A percentile compares a stretch with the other conserved stretches of the same genome.
These are phyloP conservation scores for Allolobophora icterica DNA, from an alignment of 2,888 invertebrate species.

Conservation along the genomic window DNA sequence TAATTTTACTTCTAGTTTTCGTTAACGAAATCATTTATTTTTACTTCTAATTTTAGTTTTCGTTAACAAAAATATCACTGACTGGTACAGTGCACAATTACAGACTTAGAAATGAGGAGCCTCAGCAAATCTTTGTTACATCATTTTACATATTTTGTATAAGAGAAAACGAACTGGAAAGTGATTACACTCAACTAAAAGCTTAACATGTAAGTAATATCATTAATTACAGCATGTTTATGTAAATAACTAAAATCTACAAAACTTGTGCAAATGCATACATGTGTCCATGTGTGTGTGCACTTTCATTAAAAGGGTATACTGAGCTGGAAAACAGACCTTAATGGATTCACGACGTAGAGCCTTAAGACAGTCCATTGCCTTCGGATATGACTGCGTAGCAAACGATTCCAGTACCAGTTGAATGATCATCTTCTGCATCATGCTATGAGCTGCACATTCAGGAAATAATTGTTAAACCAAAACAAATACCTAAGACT, in stretches of 20 bases:
- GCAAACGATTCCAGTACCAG: constrained; percentile 63
- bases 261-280: neutral
- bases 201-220: neutral
- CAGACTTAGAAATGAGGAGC: too few relatives aligned
- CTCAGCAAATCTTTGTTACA: too few relatives aligned
- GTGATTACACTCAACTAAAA: neutral
- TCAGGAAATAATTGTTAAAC: neutral
- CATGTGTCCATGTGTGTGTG: neutral
- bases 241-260: neutral
- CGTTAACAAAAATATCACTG: too few relatives aligned
- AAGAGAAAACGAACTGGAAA: neutral
- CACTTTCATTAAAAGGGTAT: neutral
- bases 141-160: neutral
- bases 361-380: constrained; percentile 62
- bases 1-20: too few relatives aligned
- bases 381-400: constrained; percentile 61
- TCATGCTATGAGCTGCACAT: constrained; percentile 65
- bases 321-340: constrained; percentile 50
- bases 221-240: neutral
- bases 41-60: too few relatives aligned
- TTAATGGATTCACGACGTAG: constrained; percentile 58
- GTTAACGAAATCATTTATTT: too few relatives aligned
- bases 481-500: neutral
- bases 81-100: neutral
- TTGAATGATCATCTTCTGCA: constrained; percentile 60